Evolutionary conservation across 2,797 vertebrate species (phyloP).

Genomic region (Spinus olivaceus): DNA sequence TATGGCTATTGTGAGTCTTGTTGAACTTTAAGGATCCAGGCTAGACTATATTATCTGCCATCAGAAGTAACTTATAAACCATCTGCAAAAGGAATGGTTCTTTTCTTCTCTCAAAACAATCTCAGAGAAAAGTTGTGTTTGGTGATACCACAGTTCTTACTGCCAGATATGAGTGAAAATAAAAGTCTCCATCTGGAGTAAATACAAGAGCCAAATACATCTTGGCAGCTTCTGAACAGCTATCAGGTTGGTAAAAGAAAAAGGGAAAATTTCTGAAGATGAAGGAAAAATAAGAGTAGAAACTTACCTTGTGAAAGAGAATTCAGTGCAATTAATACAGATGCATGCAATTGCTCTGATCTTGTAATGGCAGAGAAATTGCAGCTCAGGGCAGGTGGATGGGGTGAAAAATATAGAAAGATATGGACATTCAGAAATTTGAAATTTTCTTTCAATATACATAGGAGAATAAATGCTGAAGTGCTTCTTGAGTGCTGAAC

Average conservation of each 20-base stretch:
- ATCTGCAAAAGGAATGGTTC: not conserved
- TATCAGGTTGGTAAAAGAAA: not conserved
- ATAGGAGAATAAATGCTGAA: not conserved
- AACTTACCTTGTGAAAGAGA: not conserved
- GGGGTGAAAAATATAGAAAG: not conserved
- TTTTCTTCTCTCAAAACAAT: constrained; percentile 18
- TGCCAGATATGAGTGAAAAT: constrained; percentile 20
- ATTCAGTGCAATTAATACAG: not conserved
- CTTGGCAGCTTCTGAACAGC: not conserved
- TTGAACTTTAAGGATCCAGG: not conserved
- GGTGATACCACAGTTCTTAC: not conserved
- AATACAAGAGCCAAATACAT: constrained; percentile 18
- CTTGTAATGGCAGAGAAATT: not conserved
- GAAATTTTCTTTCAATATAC: not conserved
- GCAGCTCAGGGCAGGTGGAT: not conserved
- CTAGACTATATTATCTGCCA: not conserved
- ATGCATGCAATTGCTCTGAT: not conserved
- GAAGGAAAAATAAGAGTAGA: not conserved
- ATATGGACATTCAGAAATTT: not conserved
- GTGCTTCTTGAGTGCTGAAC: not conserved
- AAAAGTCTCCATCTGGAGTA: constrained; percentile 14
- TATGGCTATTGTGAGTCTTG: not conserved
- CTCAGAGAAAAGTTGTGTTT: constrained; percentile 17
- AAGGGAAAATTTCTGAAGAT: not conserved
- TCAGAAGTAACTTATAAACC: not conserved